These are phyloP conservation scores for Chromis chromis DNA, from an alignment of 2,797 vertebrate genomes.

Conservation along the genomic window DNA sequence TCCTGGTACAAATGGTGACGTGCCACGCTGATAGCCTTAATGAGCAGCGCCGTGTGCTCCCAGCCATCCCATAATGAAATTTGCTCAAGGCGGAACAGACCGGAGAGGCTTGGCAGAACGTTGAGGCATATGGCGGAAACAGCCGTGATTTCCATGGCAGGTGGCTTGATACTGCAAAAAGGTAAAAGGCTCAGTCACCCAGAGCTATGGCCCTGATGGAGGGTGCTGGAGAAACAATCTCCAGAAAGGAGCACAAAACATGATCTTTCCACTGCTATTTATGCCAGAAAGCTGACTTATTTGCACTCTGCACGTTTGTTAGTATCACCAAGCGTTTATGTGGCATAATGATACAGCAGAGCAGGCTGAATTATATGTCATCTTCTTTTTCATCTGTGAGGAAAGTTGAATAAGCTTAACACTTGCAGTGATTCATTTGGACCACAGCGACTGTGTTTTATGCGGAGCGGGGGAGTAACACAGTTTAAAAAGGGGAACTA, in stretches of 20 bases:
- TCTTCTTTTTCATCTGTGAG: slow-evolving; percentile 17
- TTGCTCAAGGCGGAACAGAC: slow-evolving; percentile 92
- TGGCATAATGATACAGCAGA: slow-evolving; percentile 14
- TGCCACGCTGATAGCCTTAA: slow-evolving; percentile 92
- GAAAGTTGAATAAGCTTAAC: slow-evolving; percentile 12
- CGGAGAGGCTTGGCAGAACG: slow-evolving; percentile 92
- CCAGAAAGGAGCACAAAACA: slow-evolving; percentile 63
- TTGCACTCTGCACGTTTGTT: neutral
- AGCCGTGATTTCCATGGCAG: slow-evolving; percentile 92
- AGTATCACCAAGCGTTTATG: neutral
- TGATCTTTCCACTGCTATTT: slow-evolving; percentile 37
- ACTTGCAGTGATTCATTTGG: slow-evolving; percentile 11
- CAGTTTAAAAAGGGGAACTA: slow-evolving; percentile 27
- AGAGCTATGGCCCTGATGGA: slow-evolving; percentile 83
- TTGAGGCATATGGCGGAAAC: slow-evolving; percentile 94
- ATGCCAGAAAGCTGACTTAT: slow-evolving; percentile 25
- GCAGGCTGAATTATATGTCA: slow-evolving; percentile 16
- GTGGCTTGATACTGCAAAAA: slow-evolving; percentile 84
- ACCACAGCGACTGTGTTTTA: slow-evolving; percentile 33
- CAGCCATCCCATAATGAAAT: slow-evolving; percentile 94
- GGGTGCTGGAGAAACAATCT: slow-evolving; percentile 76
- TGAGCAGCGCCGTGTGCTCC: slow-evolving; percentile 86
- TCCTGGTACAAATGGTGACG: slow-evolving; percentile 87
- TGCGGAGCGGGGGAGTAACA: slow-evolving; percentile 20
- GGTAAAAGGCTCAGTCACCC: slow-evolving; percentile 84